Percentiles rank a stretch among this genome's conserved stretches.
These are phyloP conservation scores for Limnephilus auricula DNA, from an alignment of 2,888 invertebrate genomes.

Conservation along the genomic window DNA sequence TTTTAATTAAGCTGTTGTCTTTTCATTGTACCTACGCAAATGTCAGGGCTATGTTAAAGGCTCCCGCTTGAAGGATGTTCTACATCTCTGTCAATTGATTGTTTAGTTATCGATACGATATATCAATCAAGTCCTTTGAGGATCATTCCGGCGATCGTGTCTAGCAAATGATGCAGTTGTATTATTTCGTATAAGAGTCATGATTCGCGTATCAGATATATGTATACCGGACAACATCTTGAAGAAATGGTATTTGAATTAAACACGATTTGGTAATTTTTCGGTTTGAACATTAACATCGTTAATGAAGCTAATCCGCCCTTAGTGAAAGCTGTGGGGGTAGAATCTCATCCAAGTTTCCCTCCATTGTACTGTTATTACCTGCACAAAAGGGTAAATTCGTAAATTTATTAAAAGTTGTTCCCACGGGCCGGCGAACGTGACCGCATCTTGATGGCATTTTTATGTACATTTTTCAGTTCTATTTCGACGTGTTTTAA, in stretches of 20 bases:
- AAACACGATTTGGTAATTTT: background rate
- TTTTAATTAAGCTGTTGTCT: conserved; percentile 36
- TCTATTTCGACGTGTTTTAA: conserved; percentile 60
- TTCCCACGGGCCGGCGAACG: conserved; percentile 62
- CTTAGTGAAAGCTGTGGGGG: conserved; percentile 6
- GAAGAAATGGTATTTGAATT: background rate
- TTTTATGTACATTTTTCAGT: conserved; percentile 60
- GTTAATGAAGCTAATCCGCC: background rate
- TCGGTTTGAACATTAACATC: background rate
- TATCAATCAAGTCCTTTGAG: background rate
- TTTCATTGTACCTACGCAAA: background rate
- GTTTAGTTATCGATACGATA: background rate
- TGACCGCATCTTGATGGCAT: conserved; percentile 64
- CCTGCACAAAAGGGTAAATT: conserved; percentile 65
- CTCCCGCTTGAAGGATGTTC: conserved; percentile 13
- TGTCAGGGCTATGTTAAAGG: background rate
- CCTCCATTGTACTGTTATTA: conserved; percentile 62
- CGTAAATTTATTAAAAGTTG: conserved; percentile 65
- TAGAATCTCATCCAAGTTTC: conserved; percentile 26
- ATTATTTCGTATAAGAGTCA: background rate
- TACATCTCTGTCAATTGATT: conserved; percentile 6
- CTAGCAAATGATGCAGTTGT: background rate
- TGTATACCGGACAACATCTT: background rate
- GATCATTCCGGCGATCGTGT: background rate
- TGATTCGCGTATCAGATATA: background rate